These are phyloP conservation scores for Pachycephala philippinensis DNA, from an alignment of 2,113 vertebrate species.

Conservation along the genomic window DNA sequence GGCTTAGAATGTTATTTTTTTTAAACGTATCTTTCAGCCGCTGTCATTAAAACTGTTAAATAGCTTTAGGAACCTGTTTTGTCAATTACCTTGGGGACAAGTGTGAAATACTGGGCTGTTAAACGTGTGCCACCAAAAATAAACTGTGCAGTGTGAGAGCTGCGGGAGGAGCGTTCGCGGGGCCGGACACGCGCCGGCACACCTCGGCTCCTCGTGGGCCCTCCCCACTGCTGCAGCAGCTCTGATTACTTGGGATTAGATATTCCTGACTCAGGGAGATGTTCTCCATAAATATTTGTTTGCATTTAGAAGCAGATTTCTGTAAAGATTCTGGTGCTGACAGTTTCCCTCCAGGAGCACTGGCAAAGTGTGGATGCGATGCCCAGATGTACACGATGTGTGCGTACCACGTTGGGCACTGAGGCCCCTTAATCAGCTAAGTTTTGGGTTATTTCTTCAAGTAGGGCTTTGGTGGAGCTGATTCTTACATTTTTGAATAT, in stretches of 20 bases:
- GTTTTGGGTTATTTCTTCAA: background rate
- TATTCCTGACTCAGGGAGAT: background rate
- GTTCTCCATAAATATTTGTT: background rate
- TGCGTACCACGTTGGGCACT: accelerated
- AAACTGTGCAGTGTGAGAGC: accelerated
- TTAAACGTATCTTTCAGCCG: background rate
- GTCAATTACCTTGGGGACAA: conserved; percentile 1
- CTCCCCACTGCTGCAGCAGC: background rate
- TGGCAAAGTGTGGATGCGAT: accelerated
- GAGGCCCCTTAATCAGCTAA: background rate
- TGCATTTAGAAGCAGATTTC: background rate
- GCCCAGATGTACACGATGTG: accelerated
- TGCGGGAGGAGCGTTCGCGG: background rate
- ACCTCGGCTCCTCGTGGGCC: background rate
- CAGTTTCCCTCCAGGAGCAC: background rate
- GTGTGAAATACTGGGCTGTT: background rate
- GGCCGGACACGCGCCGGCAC: background rate
- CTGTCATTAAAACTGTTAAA: conserved; percentile 11
- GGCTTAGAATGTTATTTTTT: background rate
- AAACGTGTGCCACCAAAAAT: background rate
- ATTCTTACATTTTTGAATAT: background rate
- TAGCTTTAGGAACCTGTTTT: background rate
- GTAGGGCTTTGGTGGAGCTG: background rate
- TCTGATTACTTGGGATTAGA: background rate
- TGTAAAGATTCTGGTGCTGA: background rate